phyloP scores from a whole-genome alignment of 1,140 invertebrate genomes.

The Helicoverpa armigera region DNA sequence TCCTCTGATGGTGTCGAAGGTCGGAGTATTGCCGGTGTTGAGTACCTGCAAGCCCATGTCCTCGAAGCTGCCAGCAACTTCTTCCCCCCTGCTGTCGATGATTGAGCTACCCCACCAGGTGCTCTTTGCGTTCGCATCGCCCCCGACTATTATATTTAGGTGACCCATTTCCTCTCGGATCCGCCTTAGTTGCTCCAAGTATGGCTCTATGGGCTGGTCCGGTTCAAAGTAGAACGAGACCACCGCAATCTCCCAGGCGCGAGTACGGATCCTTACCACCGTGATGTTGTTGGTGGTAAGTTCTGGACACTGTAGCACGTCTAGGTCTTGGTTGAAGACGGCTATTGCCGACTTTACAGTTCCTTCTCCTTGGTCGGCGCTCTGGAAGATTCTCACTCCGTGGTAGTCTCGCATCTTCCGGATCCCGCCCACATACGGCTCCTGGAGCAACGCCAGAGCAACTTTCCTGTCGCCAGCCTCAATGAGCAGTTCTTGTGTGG shows the following conservation, averaged over 20 bases:
- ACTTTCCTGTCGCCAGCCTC: conserved; percentile 18
- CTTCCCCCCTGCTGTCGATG: conserved; percentile 40
- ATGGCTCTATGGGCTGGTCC: conserved; percentile 32
- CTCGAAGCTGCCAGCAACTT: conserved; percentile 18
- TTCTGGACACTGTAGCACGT: conserved; percentile 16
- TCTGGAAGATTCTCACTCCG: conserved; percentile 34
- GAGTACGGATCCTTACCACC: conserved; percentile 11
- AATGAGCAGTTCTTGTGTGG: conserved; percentile 8
- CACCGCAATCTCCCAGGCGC: conserved; percentile 23
- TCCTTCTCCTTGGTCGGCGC: background rate
- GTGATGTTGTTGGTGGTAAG: conserved; percentile 38
- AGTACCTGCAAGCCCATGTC: conserved; percentile 50
- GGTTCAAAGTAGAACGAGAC: conserved; percentile 43
- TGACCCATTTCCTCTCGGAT: background rate
- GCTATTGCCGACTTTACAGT: conserved; percentile 48
- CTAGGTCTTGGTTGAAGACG: conserved; percentile 28
- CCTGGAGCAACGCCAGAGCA: conserved; percentile 32
- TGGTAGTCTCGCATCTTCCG: background rate
- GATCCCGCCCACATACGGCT: conserved; percentile 32
- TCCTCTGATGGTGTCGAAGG: conserved; percentile 53
- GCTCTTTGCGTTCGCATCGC: conserved; percentile 55
- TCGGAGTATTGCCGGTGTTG: conserved; percentile 52
- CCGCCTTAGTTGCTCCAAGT: conserved; percentile 36
- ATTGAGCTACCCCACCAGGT: conserved; percentile 53
- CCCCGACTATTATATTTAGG: conserved; percentile 48